Base-by-base conservation (phyloP, 2,113 vertebrate genomes). In the Meriones unguiculatus region DNA sequence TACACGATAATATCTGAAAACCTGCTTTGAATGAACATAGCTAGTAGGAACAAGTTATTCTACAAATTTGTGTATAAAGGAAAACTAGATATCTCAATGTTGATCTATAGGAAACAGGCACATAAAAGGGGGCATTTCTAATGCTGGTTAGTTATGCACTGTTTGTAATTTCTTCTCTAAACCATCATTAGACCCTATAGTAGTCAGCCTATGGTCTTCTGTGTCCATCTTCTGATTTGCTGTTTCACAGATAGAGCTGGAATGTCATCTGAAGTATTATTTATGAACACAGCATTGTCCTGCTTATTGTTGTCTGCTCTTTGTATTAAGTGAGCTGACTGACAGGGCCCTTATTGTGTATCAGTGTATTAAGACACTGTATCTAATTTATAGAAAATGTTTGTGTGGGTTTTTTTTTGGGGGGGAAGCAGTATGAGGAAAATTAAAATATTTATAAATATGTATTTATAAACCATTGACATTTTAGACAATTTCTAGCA, bases 1-100 rank as follows among this genome's bases (percentile, higher is more conserved):
- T 84, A 70, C 85, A n/a, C 9, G 94, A 96, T 90, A 96, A 94
- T 92, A 97, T 75, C 30, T 38, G 38, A 87, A 73, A 59, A 96
- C 91, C 91, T 35, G 46, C 28, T 81, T 70, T 72, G 20, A 89
- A 52, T 89, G 8, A 87, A 65, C 81, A 24, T 73, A 84, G 28
- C 52, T 94, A 91, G 46, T 41, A 52, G 3, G 14, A 90, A 75
- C 28, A 78, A 89, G 35, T 14, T 15, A 64, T 73, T 90, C 38
- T 89, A 89, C 28, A 94, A 62, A 80, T 54, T 59, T 52, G 70
- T 87, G 22, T 89, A 10, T 59, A 88, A 90, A 88, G 9, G 30
- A 35, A 81, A 57, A 64, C 18, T 82, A 54, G 3, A 25, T 88
- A 35, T 64, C 22, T 65, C 94, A 73, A 70, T 85, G 22, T 70